Evolutionary conservation across 1,140 invertebrate genomes (phyloP), one percentile per base, ranked within the genome.

Genomic region (Drosophila seguyi): DNA sequence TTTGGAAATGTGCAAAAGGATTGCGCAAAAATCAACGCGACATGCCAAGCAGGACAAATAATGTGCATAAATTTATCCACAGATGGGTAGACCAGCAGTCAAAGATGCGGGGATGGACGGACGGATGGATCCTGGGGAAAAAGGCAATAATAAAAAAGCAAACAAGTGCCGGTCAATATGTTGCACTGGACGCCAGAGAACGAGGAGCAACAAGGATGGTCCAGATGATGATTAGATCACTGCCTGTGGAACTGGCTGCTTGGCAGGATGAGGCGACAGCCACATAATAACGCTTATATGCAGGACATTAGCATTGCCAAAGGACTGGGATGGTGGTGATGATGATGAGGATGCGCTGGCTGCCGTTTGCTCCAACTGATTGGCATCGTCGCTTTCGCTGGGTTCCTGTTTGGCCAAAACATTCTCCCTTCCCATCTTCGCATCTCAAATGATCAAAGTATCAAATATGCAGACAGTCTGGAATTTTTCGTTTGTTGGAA

Each of bases 391-490:
- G 36, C 58, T 60, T 47, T 38, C 41, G 44, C 31, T 60, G 6
- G 34, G 52, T 75, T 59, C 57, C 57, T 75, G 59, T 79, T 75
- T 44, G 65, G 62, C 25, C 74, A 66, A 66, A 69, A 52, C 62
- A 59, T 13, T 27, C 47, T 22, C 8, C 50, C 7, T 16, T 0
- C 16, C 20, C 16, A 16, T 22, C 41, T 10, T 7, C 36, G 18
- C 52, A 53, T 78, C 72, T 78, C 62, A 72, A 79, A 81, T 75
- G 81, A 88, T 85, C 85, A 88, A 88, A 88, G 85, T 81, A 87
- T 88, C 59, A 88, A 90, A 90, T 88, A 90, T 88, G 85, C 85
- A 90, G 85, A 88, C 85, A 90, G 57, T 66, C 71, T 59, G 85
- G 81, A 88, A 85, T 88, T 79, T 77, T 66, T 52, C 61, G 52